Evolutionary conservation across 2,113 vertebrate genomes (phyloP), one percentile per base, ranked within the genome.

Genomic region (Pandion haliaetus): DNA sequence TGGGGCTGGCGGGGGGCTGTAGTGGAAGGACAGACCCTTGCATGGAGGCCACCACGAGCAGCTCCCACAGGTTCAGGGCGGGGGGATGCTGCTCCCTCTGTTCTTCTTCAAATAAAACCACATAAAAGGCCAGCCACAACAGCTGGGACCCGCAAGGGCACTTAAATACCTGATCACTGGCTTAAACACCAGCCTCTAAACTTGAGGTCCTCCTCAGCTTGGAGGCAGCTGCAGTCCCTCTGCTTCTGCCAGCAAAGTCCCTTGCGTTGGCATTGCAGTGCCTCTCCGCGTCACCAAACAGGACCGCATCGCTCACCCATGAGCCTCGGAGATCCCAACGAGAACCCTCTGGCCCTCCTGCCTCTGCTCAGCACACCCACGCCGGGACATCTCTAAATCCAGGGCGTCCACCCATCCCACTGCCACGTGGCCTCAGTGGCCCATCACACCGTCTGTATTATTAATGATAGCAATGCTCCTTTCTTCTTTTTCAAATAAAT

Each of bases 371-470:
- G 49, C 40, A 31, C 38, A 7, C 11, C 32, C 54, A 28, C 3
- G 2, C 55, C 4, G 2, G 29, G 23, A 19, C 11, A 10, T 6
- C 18, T 26, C 69, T 21, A 17, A 49, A 29, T 3, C 34, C 61
- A 17, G 21, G 54, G 16, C 2, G 5, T 12, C 40, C 63, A 23
- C 24, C 61, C 59, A 11, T 6, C 32, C 85, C 55, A 17, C 28
- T 9, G 36, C 54, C 70, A 7, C 1, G 1, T 3, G 79, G 67
- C 57, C 67, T 52, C 1, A 0, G 42, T 3, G 42, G 34, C 47
- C 28, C 25, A 17, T 4, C 42, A 20, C 32, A 12, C 31, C 40
- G 2, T 17, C 76, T 5, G 0, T 0, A 4, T 3, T 21, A 7
- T 1, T 20, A 71, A 6, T 3, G 2, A 3, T 3, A 44, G 40